phyloP scores from a whole-genome alignment of 2,888 invertebrate species.

The Cryptophagus acutangulus region DNA sequence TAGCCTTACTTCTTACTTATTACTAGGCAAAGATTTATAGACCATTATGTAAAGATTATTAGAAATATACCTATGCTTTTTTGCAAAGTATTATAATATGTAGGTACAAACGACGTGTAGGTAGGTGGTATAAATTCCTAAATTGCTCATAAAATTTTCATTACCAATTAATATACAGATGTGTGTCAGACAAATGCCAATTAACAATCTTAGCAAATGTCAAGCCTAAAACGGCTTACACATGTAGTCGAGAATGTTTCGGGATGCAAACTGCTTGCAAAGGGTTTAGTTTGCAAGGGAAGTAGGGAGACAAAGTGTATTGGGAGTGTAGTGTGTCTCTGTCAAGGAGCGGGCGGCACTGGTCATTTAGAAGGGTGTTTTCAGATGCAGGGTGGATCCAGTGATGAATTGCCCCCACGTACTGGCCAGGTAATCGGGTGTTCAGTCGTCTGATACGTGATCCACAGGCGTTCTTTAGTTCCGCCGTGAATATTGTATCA shows the following conservation, averaged over 20 bases:
- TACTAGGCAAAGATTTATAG: too few relatives aligned
- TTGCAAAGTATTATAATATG: too few relatives aligned
- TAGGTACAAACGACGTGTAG: too few relatives aligned
- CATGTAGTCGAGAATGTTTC: background rate
- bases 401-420: constrained; percentile 21
- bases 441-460: constrained; percentile 23
- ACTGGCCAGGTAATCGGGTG: constrained; percentile 25
- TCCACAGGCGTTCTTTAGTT: constrained; percentile 16
- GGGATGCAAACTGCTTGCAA: constrained; percentile 1
- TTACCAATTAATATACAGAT: too few relatives aligned
- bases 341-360: constrained; percentile 15
- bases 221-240: constrained; percentile 8
- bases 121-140: too few relatives aligned
- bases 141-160: too few relatives aligned
- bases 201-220: constrained; percentile 4
- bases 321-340: constrained; percentile 16
- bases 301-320: constrained; percentile 3
- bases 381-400: constrained; percentile 11
- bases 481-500: constrained; percentile 24
- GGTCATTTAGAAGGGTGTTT: constrained; percentile 22
- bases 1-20: too few relatives aligned
- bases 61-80: too few relatives aligned
- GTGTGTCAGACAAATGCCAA: constrained; percentile 8
- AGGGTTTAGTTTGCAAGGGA: constrained; percentile 3
- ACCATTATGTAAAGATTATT: too few relatives aligned